Conservation (phyloP, 2,113 vertebrate genomes). For the Notiomystis cincta region DNA sequence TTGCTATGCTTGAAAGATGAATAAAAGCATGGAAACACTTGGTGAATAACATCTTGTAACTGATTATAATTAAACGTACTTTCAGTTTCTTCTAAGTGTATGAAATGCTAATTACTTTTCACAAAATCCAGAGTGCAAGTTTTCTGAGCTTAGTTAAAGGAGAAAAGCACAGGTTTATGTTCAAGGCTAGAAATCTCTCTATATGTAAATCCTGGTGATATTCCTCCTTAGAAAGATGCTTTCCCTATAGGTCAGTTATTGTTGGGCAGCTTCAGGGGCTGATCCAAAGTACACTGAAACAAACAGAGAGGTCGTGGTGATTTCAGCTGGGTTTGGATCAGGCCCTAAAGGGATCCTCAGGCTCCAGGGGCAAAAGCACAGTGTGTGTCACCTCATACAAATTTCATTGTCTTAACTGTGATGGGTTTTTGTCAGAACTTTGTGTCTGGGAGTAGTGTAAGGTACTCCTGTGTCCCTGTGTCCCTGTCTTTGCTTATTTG, state of each 20-base stretch:
- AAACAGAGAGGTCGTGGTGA: not conserved
- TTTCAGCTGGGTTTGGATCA: not conserved
- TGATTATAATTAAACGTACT: constrained; percentile 60
- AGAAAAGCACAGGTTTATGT: not conserved
- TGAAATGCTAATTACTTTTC: constrained; percentile 57
- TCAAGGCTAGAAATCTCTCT: not conserved
- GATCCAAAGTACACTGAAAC: not conserved
- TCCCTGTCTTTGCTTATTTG: not conserved
- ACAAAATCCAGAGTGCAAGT: constrained; percentile 28
- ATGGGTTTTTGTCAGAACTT: not conserved
- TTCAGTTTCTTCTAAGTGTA: constrained; percentile 41
- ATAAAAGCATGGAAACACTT: constrained; percentile 41
- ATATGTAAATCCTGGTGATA: not conserved
- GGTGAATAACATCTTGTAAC: constrained; percentile 29
- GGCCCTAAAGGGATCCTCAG: not conserved
- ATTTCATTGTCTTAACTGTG: not conserved
- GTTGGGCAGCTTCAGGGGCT: not conserved
- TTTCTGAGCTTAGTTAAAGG: not conserved
- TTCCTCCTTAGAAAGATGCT: constrained; percentile 11
- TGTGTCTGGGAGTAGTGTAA: not conserved
- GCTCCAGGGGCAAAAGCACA: not conserved
- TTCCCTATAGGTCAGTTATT: constrained; percentile 32
- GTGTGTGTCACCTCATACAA: not conserved
- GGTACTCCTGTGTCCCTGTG: rapidly evolving
- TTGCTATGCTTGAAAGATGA: constrained; percentile 64